phyloP scores from a whole-genome alignment of 2,113 vertebrate genomes.

The Dasyurus viverrinus region DNA sequence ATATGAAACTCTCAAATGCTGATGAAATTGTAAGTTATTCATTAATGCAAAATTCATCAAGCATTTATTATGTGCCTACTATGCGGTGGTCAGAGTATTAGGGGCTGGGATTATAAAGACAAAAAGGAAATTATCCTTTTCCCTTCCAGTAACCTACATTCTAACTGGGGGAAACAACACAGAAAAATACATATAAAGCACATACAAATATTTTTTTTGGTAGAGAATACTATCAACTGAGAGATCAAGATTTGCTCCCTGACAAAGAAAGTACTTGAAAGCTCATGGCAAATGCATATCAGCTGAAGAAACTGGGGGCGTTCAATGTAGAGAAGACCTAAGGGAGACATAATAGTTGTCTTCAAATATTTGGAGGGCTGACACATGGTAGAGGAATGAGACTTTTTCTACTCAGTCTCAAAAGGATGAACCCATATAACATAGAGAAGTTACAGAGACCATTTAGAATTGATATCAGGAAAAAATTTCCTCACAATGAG shows the following conservation, averaged over 20 bases:
- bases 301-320: neutral
- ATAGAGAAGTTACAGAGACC: neutral
- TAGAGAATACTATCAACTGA: neutral
- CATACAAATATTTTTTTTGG: neutral
- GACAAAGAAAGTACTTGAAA: neutral
- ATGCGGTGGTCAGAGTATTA: neutral
- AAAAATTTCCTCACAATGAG: neutral
- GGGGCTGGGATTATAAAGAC: neutral
- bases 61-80: neutral
- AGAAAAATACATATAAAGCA: neutral
- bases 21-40: slow-evolving; percentile 20
- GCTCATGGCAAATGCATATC: neutral
- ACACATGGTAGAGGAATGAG: neutral
- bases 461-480: neutral
- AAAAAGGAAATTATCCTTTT: neutral
- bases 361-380: neutral
- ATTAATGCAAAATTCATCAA: neutral
- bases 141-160: neutral
- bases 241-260: neutral
- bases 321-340: neutral
- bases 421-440: neutral
- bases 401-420: neutral
- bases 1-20: slow-evolving; percentile 42
- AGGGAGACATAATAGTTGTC: neutral
- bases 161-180: neutral